Percentiles rank a stretch among this genome's conserved stretches.
Conservation (phyloP, 2,888 invertebrate species). For the Aphodius sticticus region DNA sequence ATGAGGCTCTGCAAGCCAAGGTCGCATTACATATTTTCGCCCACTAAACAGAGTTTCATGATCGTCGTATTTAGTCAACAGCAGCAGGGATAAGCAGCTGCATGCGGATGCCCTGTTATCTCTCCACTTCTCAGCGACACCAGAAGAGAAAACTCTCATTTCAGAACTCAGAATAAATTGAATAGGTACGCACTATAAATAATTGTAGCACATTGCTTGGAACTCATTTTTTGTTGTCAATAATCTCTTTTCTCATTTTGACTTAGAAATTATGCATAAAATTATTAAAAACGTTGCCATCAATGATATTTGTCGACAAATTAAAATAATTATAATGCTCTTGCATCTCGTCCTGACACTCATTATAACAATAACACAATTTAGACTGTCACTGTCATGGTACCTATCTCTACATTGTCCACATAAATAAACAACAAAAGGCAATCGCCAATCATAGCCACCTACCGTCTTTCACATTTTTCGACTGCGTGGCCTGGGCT, state of each 20-base stretch:
- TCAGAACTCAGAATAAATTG: too few relatives aligned
- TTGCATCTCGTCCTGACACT: neutral
- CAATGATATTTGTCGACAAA: neutral
- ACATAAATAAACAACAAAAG: conserved; percentile 34
- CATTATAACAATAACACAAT: neutral
- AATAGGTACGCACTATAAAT: too few relatives aligned
- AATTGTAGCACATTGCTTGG: too few relatives aligned
- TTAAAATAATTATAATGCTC: conserved; percentile 6
- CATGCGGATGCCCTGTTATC: neutral
- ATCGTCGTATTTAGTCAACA: neutral
- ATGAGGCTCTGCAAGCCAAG: neutral
- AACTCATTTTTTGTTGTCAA: too few relatives aligned
- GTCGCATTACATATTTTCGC: neutral
- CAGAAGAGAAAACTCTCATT: neutral
- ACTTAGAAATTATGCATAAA: neutral
- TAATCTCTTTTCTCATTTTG: too few relatives aligned
- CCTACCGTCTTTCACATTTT: conserved; percentile 81
- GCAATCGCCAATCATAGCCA: conserved; percentile 23
- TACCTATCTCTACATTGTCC: too few relatives aligned
- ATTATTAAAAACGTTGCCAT: neutral
- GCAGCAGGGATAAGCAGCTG: neutral
- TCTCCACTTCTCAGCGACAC: neutral
- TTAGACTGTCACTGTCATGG: too few relatives aligned
- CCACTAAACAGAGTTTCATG: neutral
- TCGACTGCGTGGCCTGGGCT: conserved; percentile 74